Conservation (phyloP, 2,888 invertebrate species). For the Anticlea derivata region DNA sequence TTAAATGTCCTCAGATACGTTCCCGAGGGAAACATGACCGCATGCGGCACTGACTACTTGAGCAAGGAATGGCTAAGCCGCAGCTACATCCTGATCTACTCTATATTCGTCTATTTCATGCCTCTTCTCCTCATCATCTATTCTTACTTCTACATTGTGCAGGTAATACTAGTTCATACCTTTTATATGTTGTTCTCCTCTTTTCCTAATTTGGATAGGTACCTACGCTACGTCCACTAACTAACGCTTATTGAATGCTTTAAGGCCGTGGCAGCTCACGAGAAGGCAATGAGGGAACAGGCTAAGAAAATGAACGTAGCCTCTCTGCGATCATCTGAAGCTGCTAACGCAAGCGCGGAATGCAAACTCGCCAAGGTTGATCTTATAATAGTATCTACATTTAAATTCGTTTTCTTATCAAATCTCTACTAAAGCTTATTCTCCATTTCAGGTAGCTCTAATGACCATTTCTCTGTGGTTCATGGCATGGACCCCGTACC, state of each 20-base stretch:
- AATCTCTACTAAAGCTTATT: too few relatives aligned
- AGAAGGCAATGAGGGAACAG: conserved; percentile 94
- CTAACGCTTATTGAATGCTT: conserved; percentile 35
- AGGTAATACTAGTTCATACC: conserved; percentile 72
- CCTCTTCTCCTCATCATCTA: conserved; percentile 92
- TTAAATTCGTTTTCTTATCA: neutral
- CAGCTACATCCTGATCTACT: conserved; percentile 91
- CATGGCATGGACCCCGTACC: conserved; percentile 96
- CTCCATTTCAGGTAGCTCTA: conserved; percentile 87
- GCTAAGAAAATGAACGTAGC: conserved; percentile 97
- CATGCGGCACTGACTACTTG: conserved; percentile 95
- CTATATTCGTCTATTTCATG: conserved; percentile 89
- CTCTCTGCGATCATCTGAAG: conserved; percentile 91
- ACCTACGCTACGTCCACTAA: too few relatives aligned
- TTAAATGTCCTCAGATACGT: conserved; percentile 86
- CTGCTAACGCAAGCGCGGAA: conserved; percentile 91
- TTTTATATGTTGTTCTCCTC: neutral
- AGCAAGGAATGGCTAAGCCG: conserved; percentile 89
- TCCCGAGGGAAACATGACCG: conserved; percentile 97
- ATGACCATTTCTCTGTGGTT: conserved; percentile 96
- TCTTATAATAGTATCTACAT: neutral
- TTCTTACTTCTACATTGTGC: conserved; percentile 94
- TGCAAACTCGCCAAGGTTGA: conserved; percentile 91
- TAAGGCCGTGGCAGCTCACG: conserved; percentile 92
- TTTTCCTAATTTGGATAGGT: too few relatives aligned